A percentile compares a stretch with the other conserved stretches of the same genome.
These are phyloP conservation scores for Manis javanica DNA, from an alignment of 2,797 vertebrate genomes.

Conservation along the genomic window DNA sequence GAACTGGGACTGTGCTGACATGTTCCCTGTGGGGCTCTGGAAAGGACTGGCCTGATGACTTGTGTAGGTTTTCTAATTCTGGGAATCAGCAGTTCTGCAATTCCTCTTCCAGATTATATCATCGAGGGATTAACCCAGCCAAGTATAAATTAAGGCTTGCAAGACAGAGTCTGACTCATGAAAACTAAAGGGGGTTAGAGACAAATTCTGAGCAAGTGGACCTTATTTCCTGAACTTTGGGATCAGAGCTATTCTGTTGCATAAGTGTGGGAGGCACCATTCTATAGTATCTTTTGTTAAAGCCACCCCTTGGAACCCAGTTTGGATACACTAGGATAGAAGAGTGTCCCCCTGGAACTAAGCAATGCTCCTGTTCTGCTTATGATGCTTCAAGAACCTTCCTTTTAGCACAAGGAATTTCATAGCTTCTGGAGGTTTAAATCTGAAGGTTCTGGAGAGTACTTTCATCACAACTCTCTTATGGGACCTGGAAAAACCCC, in stretches of 20 bases:
- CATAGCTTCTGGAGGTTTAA: background rate
- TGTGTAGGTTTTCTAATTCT: background rate
- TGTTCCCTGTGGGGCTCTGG: background rate
- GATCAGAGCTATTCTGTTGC: background rate
- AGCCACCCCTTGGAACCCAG: background rate
- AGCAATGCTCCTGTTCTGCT: background rate
- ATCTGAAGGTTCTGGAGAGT: background rate
- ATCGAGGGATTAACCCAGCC: constrained; percentile 19
- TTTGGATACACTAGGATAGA: background rate
- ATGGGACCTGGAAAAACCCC: background rate
- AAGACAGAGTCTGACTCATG: constrained; percentile 54
- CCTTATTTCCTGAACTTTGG: background rate
- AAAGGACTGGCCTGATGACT: background rate
- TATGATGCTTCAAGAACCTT: background rate
- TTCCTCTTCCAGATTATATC: background rate
- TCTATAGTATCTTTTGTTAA: background rate
- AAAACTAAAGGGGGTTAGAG: background rate
- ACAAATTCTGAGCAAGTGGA: background rate
- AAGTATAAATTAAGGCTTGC: constrained; percentile 31
- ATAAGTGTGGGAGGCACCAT: background rate
- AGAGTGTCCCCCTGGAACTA: background rate
- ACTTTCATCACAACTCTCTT: background rate
- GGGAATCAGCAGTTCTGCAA: background rate
- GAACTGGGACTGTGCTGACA: too few relatives aligned
- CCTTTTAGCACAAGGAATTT: background rate